Percentiles rank a stretch among this genome's conserved stretches.
Evolutionary conservation across 2,797 vertebrate species (phyloP).

Genomic region (Centroberyx gerrardi): DNA sequence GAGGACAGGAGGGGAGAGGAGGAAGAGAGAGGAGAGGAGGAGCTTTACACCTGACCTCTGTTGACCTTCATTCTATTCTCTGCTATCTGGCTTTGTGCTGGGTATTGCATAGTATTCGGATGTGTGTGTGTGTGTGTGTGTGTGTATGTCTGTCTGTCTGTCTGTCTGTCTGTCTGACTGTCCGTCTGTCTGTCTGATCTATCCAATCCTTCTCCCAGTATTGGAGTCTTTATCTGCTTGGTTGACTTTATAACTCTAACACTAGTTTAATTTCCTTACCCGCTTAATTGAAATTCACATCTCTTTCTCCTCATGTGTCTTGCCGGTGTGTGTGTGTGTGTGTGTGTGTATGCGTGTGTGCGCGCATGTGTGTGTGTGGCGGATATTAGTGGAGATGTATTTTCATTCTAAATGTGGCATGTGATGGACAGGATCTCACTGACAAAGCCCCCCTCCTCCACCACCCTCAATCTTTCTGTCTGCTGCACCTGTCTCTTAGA

Average conservation of each 20-base stretch:
- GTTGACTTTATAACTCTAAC: slow-evolving; percentile 78
- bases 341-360: slow-evolving; percentile 22
- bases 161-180: slow-evolving; percentile 42
- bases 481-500: slow-evolving; percentile 80
- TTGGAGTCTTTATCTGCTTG: slow-evolving; percentile 80
- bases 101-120: slow-evolving; percentile 3
- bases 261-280: slow-evolving; percentile 82
- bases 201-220: slow-evolving; percentile 36
- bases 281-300: slow-evolving; percentile 85
- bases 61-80: slow-evolving; percentile 60
- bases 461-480: slow-evolving; percentile 79
- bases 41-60: slow-evolving; percentile 53
- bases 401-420: slow-evolving; percentile 86
- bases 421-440: slow-evolving; percentile 86
- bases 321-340: slow-evolving; percentile 37
- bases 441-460: slow-evolving; percentile 66
- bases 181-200: slow-evolving; percentile 52
- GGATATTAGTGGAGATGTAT: slow-evolving; percentile 86
- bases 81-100: slow-evolving; percentile 37
- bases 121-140: slow-evolving; percentile 33
- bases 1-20: neutral
- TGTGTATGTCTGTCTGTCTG: slow-evolving; percentile 13
- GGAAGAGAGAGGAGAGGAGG: slow-evolving; percentile 5
- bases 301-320: slow-evolving; percentile 75
- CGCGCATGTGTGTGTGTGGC: slow-evolving; percentile 34